These are phyloP conservation scores for Proisotoma minuta DNA, from an alignment of 2,888 invertebrate species.

Conservation along the genomic window DNA sequence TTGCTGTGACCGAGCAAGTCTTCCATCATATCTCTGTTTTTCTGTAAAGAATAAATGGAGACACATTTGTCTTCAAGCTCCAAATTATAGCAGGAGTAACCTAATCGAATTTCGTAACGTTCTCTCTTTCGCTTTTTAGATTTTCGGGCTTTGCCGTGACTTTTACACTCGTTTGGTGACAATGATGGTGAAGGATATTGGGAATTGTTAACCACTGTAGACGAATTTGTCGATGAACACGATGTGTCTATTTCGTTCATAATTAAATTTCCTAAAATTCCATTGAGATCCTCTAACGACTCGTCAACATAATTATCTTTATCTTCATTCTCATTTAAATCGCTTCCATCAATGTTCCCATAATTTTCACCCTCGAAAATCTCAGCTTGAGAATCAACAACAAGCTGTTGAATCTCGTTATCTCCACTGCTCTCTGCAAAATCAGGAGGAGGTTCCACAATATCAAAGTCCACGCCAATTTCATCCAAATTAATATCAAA, in stretches of 20 bases:
- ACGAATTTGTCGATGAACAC: neutral
- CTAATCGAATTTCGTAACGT: conserved; percentile 47
- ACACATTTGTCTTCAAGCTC: conserved; percentile 40
- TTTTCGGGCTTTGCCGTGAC: neutral
- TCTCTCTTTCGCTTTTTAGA: conserved; percentile 39
- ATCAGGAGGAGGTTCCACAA: conserved; percentile 32
- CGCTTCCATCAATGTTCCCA: neutral
- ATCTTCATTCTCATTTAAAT: conserved; percentile 7
- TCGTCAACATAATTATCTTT: neutral
- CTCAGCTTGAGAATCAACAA: conserved; percentile 36
- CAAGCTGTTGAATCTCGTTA: conserved; percentile 31
- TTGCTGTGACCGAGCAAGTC: conserved; percentile 64
- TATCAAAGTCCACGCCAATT: conserved; percentile 34
- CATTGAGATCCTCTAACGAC: neutral
- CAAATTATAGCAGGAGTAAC: conserved; percentile 43
- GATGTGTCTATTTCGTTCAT: neutral
- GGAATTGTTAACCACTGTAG: neutral
- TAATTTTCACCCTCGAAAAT: conserved; percentile 23
- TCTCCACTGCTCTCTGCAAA: conserved; percentile 26
- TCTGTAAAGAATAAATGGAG: conserved; percentile 58
- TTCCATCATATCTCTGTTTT: conserved; percentile 72
- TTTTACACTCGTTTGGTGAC: conserved; percentile 10
- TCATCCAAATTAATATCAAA: conserved; percentile 30
- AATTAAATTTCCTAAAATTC: conserved; percentile 1
- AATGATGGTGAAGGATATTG: neutral